Percentiles rank a stretch among this genome's conserved stretches.
Conservation (phyloP, 2,797 vertebrate genomes). For the Apodemus agrarius region DNA sequence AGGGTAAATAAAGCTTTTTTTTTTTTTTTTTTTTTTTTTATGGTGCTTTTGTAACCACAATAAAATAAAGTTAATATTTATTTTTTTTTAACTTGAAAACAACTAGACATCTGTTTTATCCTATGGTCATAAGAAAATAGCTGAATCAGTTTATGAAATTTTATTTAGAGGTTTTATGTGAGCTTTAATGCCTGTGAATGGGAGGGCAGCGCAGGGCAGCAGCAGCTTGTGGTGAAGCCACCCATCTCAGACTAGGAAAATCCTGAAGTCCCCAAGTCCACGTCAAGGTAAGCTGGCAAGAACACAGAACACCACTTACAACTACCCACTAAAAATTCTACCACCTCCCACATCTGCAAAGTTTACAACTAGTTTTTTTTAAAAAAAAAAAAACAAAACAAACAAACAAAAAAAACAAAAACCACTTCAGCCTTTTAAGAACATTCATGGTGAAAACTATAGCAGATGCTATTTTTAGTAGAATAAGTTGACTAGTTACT, state of each 20-base stretch:
- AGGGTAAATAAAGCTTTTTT: neutral
- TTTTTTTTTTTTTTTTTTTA: conserved; percentile 43
- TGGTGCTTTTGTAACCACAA: conserved; percentile 28
- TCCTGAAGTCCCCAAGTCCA: neutral
- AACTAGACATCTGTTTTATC: neutral
- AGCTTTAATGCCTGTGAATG: neutral
- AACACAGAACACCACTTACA: neutral
- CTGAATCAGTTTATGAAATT: neutral
- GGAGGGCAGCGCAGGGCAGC: neutral
- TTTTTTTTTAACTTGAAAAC: conserved; percentile 45
- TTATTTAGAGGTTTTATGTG: neutral
- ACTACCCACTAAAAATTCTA: neutral
- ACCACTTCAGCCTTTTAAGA: neutral
- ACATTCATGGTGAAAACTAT: neutral
- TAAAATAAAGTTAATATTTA: neutral
- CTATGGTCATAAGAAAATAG: neutral
- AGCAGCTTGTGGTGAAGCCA: neutral
- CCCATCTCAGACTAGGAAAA: neutral
- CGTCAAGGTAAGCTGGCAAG: too few relatives aligned
- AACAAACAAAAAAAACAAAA: too few relatives aligned
- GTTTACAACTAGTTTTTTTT: neutral
- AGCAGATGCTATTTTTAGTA: neutral
- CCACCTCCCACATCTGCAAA: neutral
- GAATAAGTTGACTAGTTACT: conserved; percentile 55
- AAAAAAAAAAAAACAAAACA: too few relatives aligned